phyloP scores from a whole-genome alignment of 2,888 invertebrate genomes.

The Lasioglossum figueresi region DNA sequence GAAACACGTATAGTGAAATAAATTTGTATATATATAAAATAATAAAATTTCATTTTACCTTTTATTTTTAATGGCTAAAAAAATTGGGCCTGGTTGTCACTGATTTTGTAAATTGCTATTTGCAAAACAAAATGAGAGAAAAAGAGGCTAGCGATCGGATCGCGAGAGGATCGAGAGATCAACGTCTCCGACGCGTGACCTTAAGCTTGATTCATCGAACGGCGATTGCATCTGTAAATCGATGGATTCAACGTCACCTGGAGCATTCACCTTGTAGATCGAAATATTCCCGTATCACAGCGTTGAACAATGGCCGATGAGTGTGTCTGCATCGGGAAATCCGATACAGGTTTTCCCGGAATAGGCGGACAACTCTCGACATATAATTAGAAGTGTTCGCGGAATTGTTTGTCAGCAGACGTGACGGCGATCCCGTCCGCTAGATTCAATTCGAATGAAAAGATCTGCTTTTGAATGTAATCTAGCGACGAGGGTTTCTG shows the following conservation, averaged over 20 bases:
- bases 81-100: too few relatives aligned
- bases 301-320: background rate
- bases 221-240: background rate
- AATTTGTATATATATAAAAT: too few relatives aligned
- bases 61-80: background rate
- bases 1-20: too few relatives aligned
- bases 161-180: background rate
- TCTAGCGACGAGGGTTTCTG: slow-evolving; percentile 13
- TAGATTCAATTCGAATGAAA: slow-evolving; percentile 5
- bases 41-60: too few relatives aligned
- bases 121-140: background rate
- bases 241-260: background rate
- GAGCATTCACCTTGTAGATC: background rate
- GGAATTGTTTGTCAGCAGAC: slow-evolving; percentile 11
- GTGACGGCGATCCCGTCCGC: slow-evolving; percentile 23
- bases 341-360: slow-evolving; percentile 4
- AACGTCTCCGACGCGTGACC: background rate
- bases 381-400: slow-evolving; percentile 43
- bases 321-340: background rate
- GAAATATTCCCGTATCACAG: background rate
- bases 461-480: slow-evolving; percentile 1
- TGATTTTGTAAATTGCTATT: background rate
- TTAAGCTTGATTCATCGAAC: background rate
- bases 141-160: background rate
- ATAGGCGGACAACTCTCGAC: slow-evolving; percentile 14